phyloP scores from a whole-genome alignment of 2,888 invertebrate genomes.

The Drosophila gaucha region DNA sequence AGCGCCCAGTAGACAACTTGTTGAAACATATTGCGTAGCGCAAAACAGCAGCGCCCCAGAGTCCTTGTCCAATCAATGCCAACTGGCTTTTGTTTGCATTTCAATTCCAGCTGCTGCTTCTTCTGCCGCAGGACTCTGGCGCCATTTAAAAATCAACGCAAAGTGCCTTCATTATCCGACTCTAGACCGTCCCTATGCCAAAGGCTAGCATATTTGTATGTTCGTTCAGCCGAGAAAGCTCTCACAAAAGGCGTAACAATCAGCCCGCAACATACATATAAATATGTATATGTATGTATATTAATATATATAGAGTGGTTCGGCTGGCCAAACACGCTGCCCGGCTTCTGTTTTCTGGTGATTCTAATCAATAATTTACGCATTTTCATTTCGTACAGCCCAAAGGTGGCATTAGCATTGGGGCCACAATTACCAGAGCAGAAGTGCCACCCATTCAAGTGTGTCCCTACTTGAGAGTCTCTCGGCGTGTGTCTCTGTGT shows the following conservation, averaged over 20 bases:
- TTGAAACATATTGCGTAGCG: slow-evolving; percentile 56
- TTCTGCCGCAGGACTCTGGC: slow-evolving; percentile 31
- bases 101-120: slow-evolving; percentile 34
- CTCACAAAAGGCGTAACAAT: slow-evolving; percentile 68
- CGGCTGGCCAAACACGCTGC: slow-evolving; percentile 21
- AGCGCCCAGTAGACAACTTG: slow-evolving; percentile 44
- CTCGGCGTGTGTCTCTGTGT: neutral
- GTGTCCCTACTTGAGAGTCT: slow-evolving; percentile 43
- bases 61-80: slow-evolving; percentile 66
- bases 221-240: slow-evolving; percentile 33
- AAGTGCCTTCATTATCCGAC: slow-evolving; percentile 75
- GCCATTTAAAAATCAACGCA: slow-evolving; percentile 77
- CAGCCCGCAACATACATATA: slow-evolving; percentile 33
- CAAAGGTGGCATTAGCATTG: slow-evolving; percentile 74
- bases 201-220: slow-evolving; percentile 61
- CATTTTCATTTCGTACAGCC: slow-evolving; percentile 72
- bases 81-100: slow-evolving; percentile 69
- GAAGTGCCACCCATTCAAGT: slow-evolving; percentile 68
- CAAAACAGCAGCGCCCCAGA: slow-evolving; percentile 2
- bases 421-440: slow-evolving; percentile 68
- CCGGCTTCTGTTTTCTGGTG: slow-evolving; percentile 55
- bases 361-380: slow-evolving; percentile 80
- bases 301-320: slow-evolving; percentile 7
- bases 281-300: neutral
- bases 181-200: slow-evolving; percentile 50